Evolutionary conservation across 2,797 vertebrate species (phyloP).

Genomic region (Pantherophis vulpinus): DNA sequence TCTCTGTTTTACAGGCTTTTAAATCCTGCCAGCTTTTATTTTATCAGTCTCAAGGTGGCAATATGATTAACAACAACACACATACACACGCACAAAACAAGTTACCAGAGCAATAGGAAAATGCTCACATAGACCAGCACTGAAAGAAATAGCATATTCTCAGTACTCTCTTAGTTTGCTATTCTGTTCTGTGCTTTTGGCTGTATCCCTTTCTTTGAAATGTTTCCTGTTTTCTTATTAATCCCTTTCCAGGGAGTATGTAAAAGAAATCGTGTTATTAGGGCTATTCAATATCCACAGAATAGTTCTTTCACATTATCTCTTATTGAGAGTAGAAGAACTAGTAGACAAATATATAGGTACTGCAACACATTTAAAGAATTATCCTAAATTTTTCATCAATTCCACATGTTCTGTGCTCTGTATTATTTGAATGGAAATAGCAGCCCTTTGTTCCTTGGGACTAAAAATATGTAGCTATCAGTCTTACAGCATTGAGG

Average conservation of each 20-base stretch:
- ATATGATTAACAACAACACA: conserved; percentile 42
- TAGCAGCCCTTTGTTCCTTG: neutral
- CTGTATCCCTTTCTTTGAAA: accelerated
- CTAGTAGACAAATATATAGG: neutral
- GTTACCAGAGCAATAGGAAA: conserved; percentile 32
- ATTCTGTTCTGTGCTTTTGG: neutral
- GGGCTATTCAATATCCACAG: neutral
- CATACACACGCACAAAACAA: neutral
- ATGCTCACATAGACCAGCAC: neutral
- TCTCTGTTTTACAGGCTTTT: conserved; percentile 6
- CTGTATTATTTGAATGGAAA: neutral
- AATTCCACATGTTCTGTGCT: neutral
- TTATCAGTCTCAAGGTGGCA: conserved; percentile 18
- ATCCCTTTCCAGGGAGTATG: neutral
- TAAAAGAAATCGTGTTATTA: neutral
- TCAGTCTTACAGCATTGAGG: neutral
- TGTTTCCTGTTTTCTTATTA: conserved; percentile 9
- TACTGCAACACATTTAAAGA: neutral
- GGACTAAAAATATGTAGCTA: neutral
- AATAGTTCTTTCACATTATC: neutral
- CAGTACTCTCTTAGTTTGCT: neutral
- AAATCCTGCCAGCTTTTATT: conserved; percentile 12
- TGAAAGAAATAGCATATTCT: neutral
- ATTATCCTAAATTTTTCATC: neutral
- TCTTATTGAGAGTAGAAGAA: neutral